Percentiles rank a stretch among this genome's conserved stretches.
phyloP scores from a whole-genome alignment of 1,140 invertebrate genomes.

The Arctopsyche grandis region DNA sequence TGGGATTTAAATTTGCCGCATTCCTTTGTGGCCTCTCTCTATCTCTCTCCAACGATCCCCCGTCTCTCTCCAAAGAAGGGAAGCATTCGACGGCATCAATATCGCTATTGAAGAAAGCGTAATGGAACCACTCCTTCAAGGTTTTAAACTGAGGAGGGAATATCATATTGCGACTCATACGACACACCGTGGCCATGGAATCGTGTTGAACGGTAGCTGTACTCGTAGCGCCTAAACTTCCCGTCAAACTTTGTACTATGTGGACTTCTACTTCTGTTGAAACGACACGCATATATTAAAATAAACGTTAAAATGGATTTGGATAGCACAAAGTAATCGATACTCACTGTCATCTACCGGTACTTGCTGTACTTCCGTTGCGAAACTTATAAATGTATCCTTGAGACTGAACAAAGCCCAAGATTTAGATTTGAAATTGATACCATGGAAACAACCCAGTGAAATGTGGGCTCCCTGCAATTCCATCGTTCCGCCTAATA shows the following conservation, averaged over 20 bases:
- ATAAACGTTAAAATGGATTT: constrained; percentile 64
- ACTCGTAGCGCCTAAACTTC: constrained; percentile 80
- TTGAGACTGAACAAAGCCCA: constrained; percentile 96
- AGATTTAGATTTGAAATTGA: constrained; percentile 95
- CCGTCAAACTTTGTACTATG: constrained; percentile 89
- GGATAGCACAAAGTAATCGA: background rate
- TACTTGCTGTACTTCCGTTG: constrained; percentile 92
- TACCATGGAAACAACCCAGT: constrained; percentile 96
- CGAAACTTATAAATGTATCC: constrained; percentile 94
- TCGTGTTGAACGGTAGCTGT: constrained; percentile 78
- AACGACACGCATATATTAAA: constrained; percentile 34
- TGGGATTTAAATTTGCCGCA: constrained; percentile 63
- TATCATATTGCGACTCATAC: constrained; percentile 88
- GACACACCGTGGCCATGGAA: constrained; percentile 92
- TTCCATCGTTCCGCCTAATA: constrained; percentile 93
- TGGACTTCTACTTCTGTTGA: constrained; percentile 70
- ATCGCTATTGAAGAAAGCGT: constrained; percentile 93
- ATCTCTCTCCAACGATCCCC: constrained; percentile 58
- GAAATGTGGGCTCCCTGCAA: constrained; percentile 92
- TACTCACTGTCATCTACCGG: constrained; percentile 68
- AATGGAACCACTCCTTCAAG: constrained; percentile 96
- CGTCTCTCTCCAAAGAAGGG: constrained; percentile 82
- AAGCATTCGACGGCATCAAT: constrained; percentile 93
- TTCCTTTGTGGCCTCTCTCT: constrained; percentile 53
- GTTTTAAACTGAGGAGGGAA: constrained; percentile 96